These are phyloP conservation scores for Drosophila neotestacea DNA, from an alignment of 2,888 invertebrate genomes.

Conservation along the genomic window DNA sequence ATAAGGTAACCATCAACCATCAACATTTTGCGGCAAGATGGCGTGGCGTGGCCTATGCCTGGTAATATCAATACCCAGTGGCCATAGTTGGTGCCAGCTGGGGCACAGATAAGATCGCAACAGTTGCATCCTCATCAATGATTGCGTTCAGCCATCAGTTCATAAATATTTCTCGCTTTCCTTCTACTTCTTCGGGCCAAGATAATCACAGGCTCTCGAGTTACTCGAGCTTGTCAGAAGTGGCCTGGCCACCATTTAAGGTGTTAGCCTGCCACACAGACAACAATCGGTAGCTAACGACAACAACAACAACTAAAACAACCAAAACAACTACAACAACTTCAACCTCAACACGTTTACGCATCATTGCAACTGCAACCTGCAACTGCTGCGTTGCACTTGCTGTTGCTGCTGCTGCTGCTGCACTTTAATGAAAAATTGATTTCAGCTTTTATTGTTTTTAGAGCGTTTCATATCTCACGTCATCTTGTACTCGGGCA, in stretches of 20 bases:
- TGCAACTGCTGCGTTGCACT: background rate
- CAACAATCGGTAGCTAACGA: slow-evolving; percentile 41
- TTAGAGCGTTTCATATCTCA: slow-evolving; percentile 72
- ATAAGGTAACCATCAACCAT: slow-evolving; percentile 18
- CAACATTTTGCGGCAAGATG: slow-evolving; percentile 41
- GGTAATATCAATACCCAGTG: slow-evolving; percentile 48
- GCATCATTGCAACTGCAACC: slow-evolving; percentile 59
- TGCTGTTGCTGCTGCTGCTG: slow-evolving; percentile 16
- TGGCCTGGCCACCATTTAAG: slow-evolving; percentile 68
- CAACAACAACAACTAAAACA: slow-evolving; percentile 27
- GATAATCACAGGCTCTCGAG: slow-evolving; percentile 73
- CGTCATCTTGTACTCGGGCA: slow-evolving; percentile 61
- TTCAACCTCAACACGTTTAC: slow-evolving; percentile 71
- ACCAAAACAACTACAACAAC: slow-evolving; percentile 46
- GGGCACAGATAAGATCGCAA: slow-evolving; percentile 50
- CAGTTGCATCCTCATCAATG: slow-evolving; percentile 63
- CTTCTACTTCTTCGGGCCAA: slow-evolving; percentile 13
- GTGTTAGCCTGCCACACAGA: slow-evolving; percentile 65
- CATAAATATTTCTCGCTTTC: slow-evolving; percentile 74
- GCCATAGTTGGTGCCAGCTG: slow-evolving; percentile 35
- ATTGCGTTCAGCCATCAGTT: slow-evolving; percentile 62
- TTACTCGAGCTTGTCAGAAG: slow-evolving; percentile 65
- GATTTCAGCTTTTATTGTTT: slow-evolving; percentile 75
- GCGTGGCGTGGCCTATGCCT: slow-evolving; percentile 63
- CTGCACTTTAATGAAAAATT: slow-evolving; percentile 69